phyloP scores from a whole-genome alignment of 2,888 invertebrate genomes.

The Drosophila bunnanda region DNA sequence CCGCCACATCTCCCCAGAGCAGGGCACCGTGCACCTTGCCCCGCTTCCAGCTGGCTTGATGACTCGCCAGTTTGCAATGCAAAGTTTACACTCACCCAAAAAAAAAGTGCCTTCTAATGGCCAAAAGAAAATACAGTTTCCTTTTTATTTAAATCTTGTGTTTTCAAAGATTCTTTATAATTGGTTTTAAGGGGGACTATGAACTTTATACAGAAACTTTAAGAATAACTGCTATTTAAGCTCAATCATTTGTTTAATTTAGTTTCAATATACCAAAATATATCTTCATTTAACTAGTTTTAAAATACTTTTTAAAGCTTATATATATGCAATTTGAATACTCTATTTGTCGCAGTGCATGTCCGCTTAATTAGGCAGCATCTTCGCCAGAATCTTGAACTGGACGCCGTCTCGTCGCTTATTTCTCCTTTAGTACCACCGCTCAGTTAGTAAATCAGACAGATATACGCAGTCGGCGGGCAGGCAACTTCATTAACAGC shows the following conservation, averaged over 20 bases:
- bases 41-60: conserved; percentile 61
- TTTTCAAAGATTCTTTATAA: neutral
- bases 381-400: conserved; percentile 20
- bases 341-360: conserved; percentile 12
- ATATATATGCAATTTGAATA: neutral
- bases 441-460: conserved; percentile 49
- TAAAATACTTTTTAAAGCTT: neutral
- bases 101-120: conserved; percentile 1
- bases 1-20: conserved; percentile 15
- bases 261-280: neutral
- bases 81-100: conserved; percentile 48
- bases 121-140: neutral
- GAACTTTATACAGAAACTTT: neutral
- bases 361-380: conserved; percentile 70
- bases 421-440: conserved; percentile 65
- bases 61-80: conserved; percentile 72
- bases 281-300: neutral
- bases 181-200: neutral
- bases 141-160: neutral
- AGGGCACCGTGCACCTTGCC: conserved; percentile 33
- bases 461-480: conserved; percentile 42
- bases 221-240: too few species aligned
- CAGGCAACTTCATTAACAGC: conserved; percentile 74
- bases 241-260: too few species aligned
- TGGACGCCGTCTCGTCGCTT: conserved; percentile 41